These are phyloP conservation scores for Diorhabda elongata DNA, from an alignment of 1,140 invertebrate genomes.

Conservation along the genomic window DNA sequence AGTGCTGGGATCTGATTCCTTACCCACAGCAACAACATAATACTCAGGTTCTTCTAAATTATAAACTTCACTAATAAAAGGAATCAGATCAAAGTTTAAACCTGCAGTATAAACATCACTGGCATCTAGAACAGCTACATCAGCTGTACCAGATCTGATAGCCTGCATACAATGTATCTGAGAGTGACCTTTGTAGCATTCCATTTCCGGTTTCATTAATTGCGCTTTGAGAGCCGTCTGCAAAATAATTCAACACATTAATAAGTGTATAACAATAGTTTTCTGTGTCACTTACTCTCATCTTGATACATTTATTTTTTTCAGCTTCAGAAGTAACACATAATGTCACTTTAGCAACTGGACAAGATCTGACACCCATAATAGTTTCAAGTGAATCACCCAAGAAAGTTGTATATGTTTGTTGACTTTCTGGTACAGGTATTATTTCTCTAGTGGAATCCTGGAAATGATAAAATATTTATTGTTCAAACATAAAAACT, in stretches of 20 bases:
- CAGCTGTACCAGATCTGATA: conserved; percentile 73
- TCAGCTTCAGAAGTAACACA: conserved; percentile 91
- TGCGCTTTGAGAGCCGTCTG: conserved; percentile 82
- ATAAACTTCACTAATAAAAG: conserved; percentile 87
- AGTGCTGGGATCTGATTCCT: conserved; percentile 79
- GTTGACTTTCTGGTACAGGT: conserved; percentile 55
- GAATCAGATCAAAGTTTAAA: conserved; percentile 70
- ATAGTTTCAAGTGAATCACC: conserved; percentile 63
- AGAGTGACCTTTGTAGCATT: conserved; percentile 79
- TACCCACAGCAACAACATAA: conserved; percentile 91
- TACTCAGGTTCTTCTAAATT: conserved; percentile 80
- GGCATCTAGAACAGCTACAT: conserved; percentile 85
- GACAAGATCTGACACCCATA: conserved; percentile 71
- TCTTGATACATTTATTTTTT: conserved; percentile 87
- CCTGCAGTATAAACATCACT: conserved; percentile 93
- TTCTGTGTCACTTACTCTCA: conserved; percentile 64
- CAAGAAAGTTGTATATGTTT: conserved; percentile 61
- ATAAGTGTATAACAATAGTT: neutral
- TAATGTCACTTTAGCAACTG: conserved; percentile 71
- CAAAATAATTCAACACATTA: conserved; percentile 25
- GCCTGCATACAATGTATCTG: conserved; percentile 88
- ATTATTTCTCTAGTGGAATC: conserved; percentile 64
- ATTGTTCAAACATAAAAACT: neutral
- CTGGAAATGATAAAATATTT: conserved; percentile 47
- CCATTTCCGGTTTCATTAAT: conserved; percentile 81